Percentiles rank a stretch among this genome's conserved stretches.
phyloP scores from a whole-genome alignment of 2,113 vertebrate genomes.

The Coracopsis vasa region DNA sequence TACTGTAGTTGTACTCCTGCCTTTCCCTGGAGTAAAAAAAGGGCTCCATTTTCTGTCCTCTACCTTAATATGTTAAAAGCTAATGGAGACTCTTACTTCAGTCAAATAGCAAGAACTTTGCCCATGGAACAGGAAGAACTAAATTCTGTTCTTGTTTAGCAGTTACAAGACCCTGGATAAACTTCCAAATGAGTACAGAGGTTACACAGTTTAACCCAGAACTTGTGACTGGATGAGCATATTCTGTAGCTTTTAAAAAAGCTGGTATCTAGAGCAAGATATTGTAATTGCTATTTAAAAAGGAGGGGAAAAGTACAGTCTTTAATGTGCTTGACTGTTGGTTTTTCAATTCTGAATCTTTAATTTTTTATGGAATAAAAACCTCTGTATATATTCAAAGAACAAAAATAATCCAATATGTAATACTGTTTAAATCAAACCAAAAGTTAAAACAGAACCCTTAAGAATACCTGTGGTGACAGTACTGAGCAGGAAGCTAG shows the following conservation, averaged over 20 bases:
- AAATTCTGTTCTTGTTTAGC: conserved; percentile 3
- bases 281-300: neutral
- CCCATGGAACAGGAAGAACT: neutral
- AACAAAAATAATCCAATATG: neutral
- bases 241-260: neutral
- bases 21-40: neutral
- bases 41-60: conserved; percentile 19
- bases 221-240: neutral
- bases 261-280: neutral
- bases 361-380: neutral
- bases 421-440: neutral
- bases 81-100: conserved; percentile 34
- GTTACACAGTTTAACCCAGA: neutral
- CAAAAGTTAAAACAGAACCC: neutral
- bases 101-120: neutral
- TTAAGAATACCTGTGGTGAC: neutral
- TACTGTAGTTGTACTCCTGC: neutral
- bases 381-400: neutral
- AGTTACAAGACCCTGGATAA: neutral
- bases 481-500: neutral
- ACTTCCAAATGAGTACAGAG: neutral
- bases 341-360: neutral
- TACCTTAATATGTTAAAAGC: conserved; percentile 26
- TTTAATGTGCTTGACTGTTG: neutral
- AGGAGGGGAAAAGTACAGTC: neutral